Conservation (phyloP, 2,113 vertebrate species). For the Alligator sinensis region DNA sequence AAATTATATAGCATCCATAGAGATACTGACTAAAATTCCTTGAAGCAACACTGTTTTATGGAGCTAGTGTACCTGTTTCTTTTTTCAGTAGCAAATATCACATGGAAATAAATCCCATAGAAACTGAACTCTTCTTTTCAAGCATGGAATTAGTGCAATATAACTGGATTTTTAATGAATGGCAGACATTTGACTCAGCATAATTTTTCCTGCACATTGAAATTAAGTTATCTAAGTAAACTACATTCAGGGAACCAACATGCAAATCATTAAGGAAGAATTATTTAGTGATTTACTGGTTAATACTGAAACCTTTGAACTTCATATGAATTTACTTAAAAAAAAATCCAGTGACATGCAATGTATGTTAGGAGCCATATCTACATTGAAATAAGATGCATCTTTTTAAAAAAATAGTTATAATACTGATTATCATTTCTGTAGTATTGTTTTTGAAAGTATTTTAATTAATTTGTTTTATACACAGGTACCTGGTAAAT, state of each 20-base stretch:
- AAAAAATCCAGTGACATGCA: neutral
- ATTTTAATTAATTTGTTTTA: neutral
- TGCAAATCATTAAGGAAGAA: accelerated
- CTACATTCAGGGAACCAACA: neutral
- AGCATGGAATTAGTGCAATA: neutral
- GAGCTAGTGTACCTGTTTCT: neutral
- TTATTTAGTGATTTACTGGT: neutral
- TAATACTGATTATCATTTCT: neutral
- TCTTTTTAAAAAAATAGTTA: neutral
- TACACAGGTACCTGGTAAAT: neutral
- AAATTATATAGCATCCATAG: neutral
- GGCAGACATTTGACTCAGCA: neutral
- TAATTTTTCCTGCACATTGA: neutral
- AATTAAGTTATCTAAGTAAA: conserved; percentile 11
- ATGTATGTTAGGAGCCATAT: neutral
- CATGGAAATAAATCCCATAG: neutral
- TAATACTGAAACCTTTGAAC: neutral
- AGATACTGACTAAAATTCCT: neutral
- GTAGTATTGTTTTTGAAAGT: neutral
- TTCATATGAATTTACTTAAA: neutral
- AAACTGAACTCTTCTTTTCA: neutral
- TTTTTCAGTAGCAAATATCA: neutral
- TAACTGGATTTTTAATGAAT: neutral
- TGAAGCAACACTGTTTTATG: neutral
- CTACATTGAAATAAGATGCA: neutral